Conservation (phyloP, 2,113 vertebrate genomes). For the Pithys albifrons region DNA sequence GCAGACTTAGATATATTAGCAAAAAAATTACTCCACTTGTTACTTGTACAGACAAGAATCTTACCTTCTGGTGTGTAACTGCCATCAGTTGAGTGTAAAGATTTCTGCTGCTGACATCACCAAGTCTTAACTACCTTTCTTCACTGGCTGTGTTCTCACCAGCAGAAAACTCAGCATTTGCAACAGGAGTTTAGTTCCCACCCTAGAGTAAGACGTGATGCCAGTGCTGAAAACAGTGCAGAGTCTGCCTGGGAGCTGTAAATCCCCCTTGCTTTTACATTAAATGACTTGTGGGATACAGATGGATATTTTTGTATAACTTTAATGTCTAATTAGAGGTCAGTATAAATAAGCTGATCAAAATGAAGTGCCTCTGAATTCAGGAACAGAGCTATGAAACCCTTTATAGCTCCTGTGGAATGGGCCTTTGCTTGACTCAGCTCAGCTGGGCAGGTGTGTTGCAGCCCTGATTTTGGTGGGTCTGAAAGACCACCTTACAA, state of each 20-base stretch:
- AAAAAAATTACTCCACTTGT: neutral
- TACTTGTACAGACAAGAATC: neutral
- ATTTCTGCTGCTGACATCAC: neutral
- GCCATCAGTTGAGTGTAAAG: neutral
- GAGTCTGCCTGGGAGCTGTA: neutral
- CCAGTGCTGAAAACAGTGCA: too few species aligned
- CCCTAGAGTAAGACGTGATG: neutral
- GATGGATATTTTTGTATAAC: neutral
- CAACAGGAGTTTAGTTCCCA: neutral
- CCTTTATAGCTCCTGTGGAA: neutral
- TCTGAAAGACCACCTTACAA: too few species aligned
- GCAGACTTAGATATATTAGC: neutral
- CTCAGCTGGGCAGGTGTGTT: neutral
- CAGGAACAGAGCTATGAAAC: neutral
- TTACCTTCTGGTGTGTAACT: neutral
- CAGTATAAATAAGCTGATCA: neutral
- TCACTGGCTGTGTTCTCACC: neutral
- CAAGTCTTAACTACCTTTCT: neutral
- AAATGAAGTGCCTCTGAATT: neutral
- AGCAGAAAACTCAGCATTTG: neutral
- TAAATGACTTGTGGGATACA: neutral
- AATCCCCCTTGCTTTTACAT: neutral
- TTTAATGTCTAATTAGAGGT: neutral
- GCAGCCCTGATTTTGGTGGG: too few species aligned
- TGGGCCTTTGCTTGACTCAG: neutral